These are phyloP conservation scores for Pipistrellus pygmaeus DNA, from an alignment of 2,797 vertebrate genomes.

Conservation along the genomic window DNA sequence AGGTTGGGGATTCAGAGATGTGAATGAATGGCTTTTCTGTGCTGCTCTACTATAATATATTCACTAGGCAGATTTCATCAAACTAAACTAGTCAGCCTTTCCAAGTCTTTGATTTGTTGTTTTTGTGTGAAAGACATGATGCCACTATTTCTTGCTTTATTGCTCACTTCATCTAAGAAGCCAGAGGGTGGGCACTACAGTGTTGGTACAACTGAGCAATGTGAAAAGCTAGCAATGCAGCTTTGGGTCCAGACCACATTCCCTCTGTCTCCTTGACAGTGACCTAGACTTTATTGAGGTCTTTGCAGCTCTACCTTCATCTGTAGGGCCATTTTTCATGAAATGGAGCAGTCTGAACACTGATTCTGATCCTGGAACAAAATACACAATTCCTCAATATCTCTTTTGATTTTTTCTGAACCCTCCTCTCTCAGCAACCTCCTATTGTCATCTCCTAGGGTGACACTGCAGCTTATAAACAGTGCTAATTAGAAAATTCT, in stretches of 20 bases:
- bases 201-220: not conserved
- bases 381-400: slow-evolving; percentile 82
- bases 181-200: not conserved
- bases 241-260: not conserved
- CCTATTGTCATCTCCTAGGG: slow-evolving; percentile 67
- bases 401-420: slow-evolving; percentile 79
- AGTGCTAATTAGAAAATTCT: slow-evolving; percentile 79
- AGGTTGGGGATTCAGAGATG: not conserved
- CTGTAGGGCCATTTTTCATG: slow-evolving; percentile 72
- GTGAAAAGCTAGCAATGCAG: not conserved
- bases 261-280: slow-evolving; percentile 62
- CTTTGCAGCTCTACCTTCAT: slow-evolving; percentile 54
- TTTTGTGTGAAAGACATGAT: not conserved
- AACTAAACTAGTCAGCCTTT: not conserved
- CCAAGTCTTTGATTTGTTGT: not conserved
- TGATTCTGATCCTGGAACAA: slow-evolving; percentile 79
- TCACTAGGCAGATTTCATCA: slow-evolving; percentile 31
- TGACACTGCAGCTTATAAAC: slow-evolving; percentile 81
- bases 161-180: slow-evolving; percentile 13
- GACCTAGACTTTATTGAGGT: slow-evolving; percentile 59
- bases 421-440: not conserved
- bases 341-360: slow-evolving; percentile 70
- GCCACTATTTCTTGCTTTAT: not conserved
- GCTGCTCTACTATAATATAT: not conserved
- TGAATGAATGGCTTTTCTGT: not conserved